Percentiles rank a stretch among this genome's conserved stretches.
phyloP scores from a whole-genome alignment of 2,888 invertebrate genomes.

The Thera britannica region DNA sequence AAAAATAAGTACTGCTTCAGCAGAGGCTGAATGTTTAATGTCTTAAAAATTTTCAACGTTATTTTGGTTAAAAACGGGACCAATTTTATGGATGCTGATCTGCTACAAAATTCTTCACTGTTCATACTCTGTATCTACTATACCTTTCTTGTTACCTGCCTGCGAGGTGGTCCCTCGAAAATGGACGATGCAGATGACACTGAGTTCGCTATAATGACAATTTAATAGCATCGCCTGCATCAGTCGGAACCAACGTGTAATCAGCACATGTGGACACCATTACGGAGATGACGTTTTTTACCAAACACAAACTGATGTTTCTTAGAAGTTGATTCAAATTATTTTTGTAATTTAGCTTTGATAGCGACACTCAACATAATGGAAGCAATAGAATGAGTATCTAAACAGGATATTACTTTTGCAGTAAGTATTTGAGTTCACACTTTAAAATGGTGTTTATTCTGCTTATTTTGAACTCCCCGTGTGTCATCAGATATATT shows the following conservation, averaged over 20 bases:
- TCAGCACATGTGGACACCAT: slow-evolving; percentile 77
- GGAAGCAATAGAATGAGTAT: background rate
- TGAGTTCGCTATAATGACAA: slow-evolving; percentile 81
- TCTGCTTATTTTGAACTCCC: too few relatives aligned
- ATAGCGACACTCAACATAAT: background rate
- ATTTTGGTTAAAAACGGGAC: too few relatives aligned
- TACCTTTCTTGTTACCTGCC: slow-evolving; percentile 1
- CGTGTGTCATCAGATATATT: too few relatives aligned
- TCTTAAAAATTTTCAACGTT: too few relatives aligned
- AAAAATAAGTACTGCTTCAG: too few relatives aligned
- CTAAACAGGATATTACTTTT: background rate
- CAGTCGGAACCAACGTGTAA: slow-evolving; percentile 73
- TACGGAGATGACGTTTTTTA: slow-evolving; percentile 67
- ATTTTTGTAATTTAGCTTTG: slow-evolving; percentile 48
- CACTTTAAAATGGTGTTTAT: too few relatives aligned
- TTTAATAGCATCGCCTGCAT: slow-evolving; percentile 81
- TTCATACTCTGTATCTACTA: background rate
- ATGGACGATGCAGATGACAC: slow-evolving; percentile 79
- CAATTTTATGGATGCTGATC: too few relatives aligned
- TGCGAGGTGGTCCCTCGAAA: slow-evolving; percentile 45
- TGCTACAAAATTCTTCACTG: background rate
- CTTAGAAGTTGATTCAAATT: slow-evolving; percentile 61
- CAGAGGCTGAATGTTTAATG: too few relatives aligned
- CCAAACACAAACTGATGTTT: slow-evolving; percentile 64
- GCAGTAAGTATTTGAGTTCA: too few relatives aligned